phyloP scores from a whole-genome alignment of 1,140 invertebrate genomes.

The Diachasmimorpha longicaudata region DNA sequence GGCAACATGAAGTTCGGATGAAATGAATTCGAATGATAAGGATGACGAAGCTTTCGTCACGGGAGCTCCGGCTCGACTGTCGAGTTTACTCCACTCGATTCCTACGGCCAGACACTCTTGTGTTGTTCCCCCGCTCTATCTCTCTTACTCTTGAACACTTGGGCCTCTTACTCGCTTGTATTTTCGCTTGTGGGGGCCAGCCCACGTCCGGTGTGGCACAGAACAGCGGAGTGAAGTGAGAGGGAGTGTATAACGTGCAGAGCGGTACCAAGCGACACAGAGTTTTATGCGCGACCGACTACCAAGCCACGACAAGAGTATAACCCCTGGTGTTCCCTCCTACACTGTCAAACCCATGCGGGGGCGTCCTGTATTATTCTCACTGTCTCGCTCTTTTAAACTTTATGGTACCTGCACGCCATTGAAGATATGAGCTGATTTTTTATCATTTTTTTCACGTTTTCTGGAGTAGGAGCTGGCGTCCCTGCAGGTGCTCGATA shows the following conservation, averaged over 20 bases:
- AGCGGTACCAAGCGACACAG: background rate
- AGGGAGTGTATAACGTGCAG: background rate
- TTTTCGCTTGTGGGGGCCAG: background rate
- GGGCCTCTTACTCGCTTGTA: background rate
- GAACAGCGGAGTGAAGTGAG: background rate
- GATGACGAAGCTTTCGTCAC: conserved; percentile 32
- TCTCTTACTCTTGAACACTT: background rate
- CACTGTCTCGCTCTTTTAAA: background rate
- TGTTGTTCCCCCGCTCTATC: background rate
- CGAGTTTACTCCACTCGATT: background rate
- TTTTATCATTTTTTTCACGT: background rate
- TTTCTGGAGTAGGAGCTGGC: too few species aligned
- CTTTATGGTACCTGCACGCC: background rate
- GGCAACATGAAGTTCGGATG: background rate
- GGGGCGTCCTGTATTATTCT: conserved; percentile 1
- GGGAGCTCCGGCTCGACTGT: conserved; percentile 51
- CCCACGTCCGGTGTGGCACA: conserved; percentile 23
- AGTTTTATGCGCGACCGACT: conserved; percentile 16
- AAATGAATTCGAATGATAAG: background rate
- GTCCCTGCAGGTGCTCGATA: too few species aligned
- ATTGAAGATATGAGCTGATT: background rate
- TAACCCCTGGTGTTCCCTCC: background rate
- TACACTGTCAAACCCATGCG: conserved; percentile 15
- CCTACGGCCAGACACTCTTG: background rate
- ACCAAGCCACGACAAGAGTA: background rate